A percentile compares a stretch with the other conserved stretches of the same genome.
Conservation (phyloP, 1,140 invertebrate species). For the Phortica variegata region DNA sequence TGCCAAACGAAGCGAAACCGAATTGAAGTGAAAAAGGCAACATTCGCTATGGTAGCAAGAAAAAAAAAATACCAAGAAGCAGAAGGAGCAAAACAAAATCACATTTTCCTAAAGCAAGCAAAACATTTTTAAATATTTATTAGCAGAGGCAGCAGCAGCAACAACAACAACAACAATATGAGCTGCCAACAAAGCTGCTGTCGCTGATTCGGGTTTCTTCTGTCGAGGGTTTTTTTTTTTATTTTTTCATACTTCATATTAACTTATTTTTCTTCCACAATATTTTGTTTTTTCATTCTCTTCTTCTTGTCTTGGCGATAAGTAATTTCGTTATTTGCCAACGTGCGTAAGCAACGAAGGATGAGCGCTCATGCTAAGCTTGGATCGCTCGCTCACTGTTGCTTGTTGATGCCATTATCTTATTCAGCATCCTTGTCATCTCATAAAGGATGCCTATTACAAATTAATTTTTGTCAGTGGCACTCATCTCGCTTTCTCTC, state of each 20-base stretch:
- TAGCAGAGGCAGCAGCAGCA: conserved; percentile 47
- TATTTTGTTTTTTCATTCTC: too few relatives aligned
- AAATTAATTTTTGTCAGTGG: conserved; percentile 55
- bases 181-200: too few relatives aligned
- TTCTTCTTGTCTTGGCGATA: conserved; percentile 22
- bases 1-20: too few relatives aligned
- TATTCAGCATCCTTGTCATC: conserved; percentile 52
- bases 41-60: too few relatives aligned
- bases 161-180: too few relatives aligned
- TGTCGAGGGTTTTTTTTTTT: too few relatives aligned
- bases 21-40: too few relatives aligned
- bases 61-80: too few relatives aligned
- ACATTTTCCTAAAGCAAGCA: conserved; percentile 30
- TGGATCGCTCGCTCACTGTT: too few relatives aligned
- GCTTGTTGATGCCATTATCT: conserved; percentile 52
- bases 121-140: conserved; percentile 54
- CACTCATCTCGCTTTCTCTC: neutral
- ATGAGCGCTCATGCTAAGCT: conserved; percentile 23
- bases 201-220: too few relatives aligned
- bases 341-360: too few relatives aligned
- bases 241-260: conserved; percentile 43
- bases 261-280: conserved; percentile 25
- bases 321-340: conserved; percentile 53
- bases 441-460: conserved; percentile 55
- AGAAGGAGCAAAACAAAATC: too few relatives aligned